These are phyloP conservation scores for Smithornis capensis DNA, from an alignment of 2,113 vertebrate species.

Conservation along the genomic window DNA sequence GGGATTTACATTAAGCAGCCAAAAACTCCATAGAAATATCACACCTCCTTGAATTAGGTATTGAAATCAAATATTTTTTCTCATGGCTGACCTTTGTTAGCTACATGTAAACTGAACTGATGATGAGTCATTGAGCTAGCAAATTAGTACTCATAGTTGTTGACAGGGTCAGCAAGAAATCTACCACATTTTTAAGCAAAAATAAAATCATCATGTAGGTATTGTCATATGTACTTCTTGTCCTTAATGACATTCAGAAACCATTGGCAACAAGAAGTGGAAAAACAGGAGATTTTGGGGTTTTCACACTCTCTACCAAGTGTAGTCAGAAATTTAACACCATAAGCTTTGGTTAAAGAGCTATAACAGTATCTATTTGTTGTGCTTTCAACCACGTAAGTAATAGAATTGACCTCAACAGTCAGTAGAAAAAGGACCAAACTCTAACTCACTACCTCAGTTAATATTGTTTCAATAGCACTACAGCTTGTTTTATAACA, in stretches of 20 bases:
- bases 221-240: constrained; percentile 17
- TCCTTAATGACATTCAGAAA: constrained; percentile 20
- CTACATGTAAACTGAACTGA: constrained; percentile 60
- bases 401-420: background rate
- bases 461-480: background rate
- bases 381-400: background rate
- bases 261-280: constrained; percentile 1
- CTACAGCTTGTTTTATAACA: background rate
- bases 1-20: constrained; percentile 54
- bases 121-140: constrained; percentile 69
- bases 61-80: constrained; percentile 65
- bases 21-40: constrained; percentile 33
- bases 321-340: background rate
- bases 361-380: background rate
- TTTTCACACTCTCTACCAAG: constrained; percentile 1
- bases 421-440: background rate
- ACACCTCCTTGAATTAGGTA: constrained; percentile 59
- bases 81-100: constrained; percentile 66
- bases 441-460: background rate
- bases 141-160: constrained; percentile 71
- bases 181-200: constrained; percentile 59
- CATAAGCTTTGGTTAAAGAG: constrained; percentile 5
- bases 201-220: constrained; percentile 39
- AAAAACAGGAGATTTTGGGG: background rate
- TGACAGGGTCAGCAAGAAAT: constrained; percentile 69